Percentiles rank a stretch among this genome's conserved stretches.
These are phyloP conservation scores for Lycopodina hypogea DNA, from an alignment of 37 sponge, comb jelly and placozoan species.

Conservation along the genomic window DNA sequence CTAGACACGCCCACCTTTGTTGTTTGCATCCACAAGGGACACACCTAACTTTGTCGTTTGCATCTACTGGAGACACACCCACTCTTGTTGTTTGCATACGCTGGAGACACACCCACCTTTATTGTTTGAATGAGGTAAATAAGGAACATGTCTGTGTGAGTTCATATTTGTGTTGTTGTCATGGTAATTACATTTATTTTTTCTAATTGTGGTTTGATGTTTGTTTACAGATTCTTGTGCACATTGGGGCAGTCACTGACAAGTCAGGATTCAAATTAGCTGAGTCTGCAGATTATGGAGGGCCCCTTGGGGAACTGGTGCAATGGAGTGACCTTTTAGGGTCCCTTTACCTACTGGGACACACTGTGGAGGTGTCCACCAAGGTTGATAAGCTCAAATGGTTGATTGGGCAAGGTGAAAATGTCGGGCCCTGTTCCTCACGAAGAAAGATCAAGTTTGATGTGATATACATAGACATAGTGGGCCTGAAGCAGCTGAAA, in stretches of 20 bases:
- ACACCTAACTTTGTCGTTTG: no score
- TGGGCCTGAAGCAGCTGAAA: constrained; percentile 55
- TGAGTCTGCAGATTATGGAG: constrained; percentile 69
- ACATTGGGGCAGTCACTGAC: constrained; percentile 46
- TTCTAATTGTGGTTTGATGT: no score
- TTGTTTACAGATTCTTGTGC: constrained; percentile 28
- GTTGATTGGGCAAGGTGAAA: constrained; percentile 1
- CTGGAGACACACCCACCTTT: no score
- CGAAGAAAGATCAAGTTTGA: constrained; percentile 20
- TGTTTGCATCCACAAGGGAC: no score
- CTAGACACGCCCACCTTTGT: no score
- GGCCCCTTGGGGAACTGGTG: constrained; percentile 79
- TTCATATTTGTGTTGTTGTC: no score
- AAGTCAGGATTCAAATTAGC: constrained; percentile 64
- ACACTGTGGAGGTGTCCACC: constrained; percentile 42
- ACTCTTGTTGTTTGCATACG: no score
- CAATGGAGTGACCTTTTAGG: constrained; percentile 84
- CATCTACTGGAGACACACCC: no score
- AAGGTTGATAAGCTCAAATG: constrained; percentile 21
- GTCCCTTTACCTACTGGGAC: constrained; percentile 50
- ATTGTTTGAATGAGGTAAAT: no score
- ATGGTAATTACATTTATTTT: no score
- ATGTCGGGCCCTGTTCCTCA: constrained; percentile 41
- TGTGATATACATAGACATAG: constrained; percentile 57
- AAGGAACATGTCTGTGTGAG: no score